Evolutionary conservation across 2,888 invertebrate genomes (phyloP), one percentile per base, ranked within the genome.

Genomic region (Drosophila stalkeri): DNA sequence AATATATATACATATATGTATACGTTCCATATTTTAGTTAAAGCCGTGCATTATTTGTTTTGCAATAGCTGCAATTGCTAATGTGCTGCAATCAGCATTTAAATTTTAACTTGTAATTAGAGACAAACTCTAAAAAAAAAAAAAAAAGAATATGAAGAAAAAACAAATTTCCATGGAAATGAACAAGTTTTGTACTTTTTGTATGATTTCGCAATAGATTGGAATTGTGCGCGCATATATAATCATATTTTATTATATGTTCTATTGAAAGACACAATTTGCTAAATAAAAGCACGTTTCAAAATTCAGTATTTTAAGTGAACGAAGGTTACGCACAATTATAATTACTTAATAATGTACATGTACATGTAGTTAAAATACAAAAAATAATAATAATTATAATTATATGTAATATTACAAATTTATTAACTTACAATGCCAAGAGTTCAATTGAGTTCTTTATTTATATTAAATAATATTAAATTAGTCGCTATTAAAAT

Each of bases 11-110:
- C 18, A 27, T 23, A 12, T 33, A 18, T 16, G 16, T 20, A 52
- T 20, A 54, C n/a, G 49, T 71, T 64, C 61, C 72, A 64, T 74
- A 69, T 62, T 65, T 80, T 35, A 65, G 20, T 16, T 20, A 37
- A n/a, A 80, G 52, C 47, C 62, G 33, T 55, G 55, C 47, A 82
- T 82, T 81, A 74, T 81, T 68, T 81, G 64, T 65, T 65, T 77
- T 61, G 78, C 81, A 77, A 69, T 69, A 60, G 46, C 41, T 37
- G 66, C 67, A 81, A 72, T 83, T 74, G 83, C 52, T 77, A 81
- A 81, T 81, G 62, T 77, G 84, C 72, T 55, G 60, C 72, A 77
- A 78, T 81, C 84, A 84, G 79, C 84, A 83, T 75, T 81, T 77
- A 57, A 46, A 20, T 65, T 43, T 37, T 47, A 44, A 57, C 64